These are phyloP conservation scores for Malurus splendens DNA, from an alignment of 2,797 vertebrate genomes.

Conservation along the genomic window DNA sequence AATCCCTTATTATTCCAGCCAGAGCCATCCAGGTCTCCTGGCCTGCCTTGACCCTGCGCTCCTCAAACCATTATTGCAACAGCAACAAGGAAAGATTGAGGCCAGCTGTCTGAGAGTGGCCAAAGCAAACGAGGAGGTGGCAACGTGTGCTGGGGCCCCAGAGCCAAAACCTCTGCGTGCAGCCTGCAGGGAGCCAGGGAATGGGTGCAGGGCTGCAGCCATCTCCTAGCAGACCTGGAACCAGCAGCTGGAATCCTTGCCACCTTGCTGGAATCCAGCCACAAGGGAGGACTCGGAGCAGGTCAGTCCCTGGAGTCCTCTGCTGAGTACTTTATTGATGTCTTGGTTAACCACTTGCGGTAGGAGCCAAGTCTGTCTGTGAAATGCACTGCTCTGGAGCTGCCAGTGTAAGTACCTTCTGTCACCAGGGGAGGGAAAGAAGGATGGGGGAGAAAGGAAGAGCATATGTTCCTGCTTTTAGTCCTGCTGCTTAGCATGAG, in stretches of 20 bases:
- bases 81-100: neutral
- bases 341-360: slow-evolving; percentile 52
- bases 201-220: accelerated
- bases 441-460: neutral
- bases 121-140: slow-evolving; percentile 2
- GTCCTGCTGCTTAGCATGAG: neutral
- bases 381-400: neutral
- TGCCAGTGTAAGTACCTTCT: neutral
- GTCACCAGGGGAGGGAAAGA: neutral
- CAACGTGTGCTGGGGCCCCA: neutral
- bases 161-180: slow-evolving; percentile 4
- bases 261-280: neutral
- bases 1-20: slow-evolving; percentile 2
- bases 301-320: slow-evolving; percentile 17
- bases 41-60: neutral
- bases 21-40: slow-evolving; percentile 7
- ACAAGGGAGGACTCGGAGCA: neutral
- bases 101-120: neutral
- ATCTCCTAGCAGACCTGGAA: neutral
- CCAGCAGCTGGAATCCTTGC: neutral
- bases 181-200: neutral
- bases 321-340: slow-evolving; percentile 39
- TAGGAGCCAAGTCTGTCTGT: neutral
- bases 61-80: slow-evolving; percentile 5
- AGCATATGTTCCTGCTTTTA: neutral